Evolutionary conservation across 2,113 vertebrate species (phyloP).

Genomic region (Petromus typicus): DNA sequence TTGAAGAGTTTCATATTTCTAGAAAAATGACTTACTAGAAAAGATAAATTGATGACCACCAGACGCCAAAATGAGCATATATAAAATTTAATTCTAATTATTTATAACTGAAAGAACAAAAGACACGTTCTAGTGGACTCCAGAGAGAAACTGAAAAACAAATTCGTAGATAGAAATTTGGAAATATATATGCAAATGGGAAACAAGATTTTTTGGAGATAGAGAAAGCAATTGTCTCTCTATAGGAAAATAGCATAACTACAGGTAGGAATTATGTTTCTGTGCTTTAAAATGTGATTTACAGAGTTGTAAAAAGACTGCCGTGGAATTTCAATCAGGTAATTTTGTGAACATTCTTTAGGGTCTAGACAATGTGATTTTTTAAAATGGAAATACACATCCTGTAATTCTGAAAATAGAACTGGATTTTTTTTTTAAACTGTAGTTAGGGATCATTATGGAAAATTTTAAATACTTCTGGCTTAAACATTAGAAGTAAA

Average conservation of each 20-base stretch:
- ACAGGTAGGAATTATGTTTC: not conserved
- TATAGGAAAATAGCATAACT: not conserved
- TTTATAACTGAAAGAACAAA: not conserved
- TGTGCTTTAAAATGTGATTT: not conserved
- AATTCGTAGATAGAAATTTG: conserved; percentile 7
- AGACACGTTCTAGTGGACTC: not conserved
- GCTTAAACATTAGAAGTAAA: not conserved
- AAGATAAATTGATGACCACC: not conserved
- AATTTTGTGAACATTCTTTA: not conserved
- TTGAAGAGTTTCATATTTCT: not conserved
- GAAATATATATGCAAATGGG: not conserved
- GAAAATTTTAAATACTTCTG: not conserved
- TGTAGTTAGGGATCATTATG: not conserved
- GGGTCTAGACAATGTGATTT: not conserved
- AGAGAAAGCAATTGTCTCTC: not conserved
- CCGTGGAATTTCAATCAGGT: not conserved
- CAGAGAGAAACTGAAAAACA: conserved; percentile 21
- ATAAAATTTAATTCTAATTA: conserved; percentile 39
- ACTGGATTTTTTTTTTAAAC: not conserved
- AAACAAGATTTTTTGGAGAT: not conserved
- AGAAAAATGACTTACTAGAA: conserved; percentile 4
- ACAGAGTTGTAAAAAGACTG: not conserved
- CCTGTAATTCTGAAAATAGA: not conserved
- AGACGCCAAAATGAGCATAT: conserved; percentile 13
- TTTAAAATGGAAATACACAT: not conserved